Conservation (phyloP, 2,888 invertebrate species). For the Bembecia ichneumoniformis region DNA sequence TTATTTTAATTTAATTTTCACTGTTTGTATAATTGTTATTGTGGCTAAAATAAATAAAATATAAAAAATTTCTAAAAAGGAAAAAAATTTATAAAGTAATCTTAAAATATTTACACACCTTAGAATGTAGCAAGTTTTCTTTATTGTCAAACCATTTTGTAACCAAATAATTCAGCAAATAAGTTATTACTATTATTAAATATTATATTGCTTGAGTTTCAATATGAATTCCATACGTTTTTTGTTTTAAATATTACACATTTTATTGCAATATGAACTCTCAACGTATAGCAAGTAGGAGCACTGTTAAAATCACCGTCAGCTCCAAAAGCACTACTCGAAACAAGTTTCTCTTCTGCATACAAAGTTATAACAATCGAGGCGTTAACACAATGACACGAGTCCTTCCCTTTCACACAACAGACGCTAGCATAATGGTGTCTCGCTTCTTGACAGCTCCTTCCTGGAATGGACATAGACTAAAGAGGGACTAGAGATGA, state of each 20-base stretch:
- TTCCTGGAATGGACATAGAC: slow-evolving; percentile 49
- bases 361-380: slow-evolving; percentile 59
- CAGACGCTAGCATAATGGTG: slow-evolving; percentile 48
- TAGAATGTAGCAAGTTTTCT: no score
- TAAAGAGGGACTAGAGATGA: slow-evolving; percentile 42
- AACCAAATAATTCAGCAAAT: no score
- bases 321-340: slow-evolving; percentile 21
- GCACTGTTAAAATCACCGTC: not conserved
- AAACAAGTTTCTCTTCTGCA: slow-evolving; percentile 50
- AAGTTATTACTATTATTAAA: no score
- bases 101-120: no score
- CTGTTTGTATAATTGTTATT: no score
- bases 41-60: no score
- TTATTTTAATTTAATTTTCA: no score
- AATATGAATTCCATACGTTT: no score
- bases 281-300: not conserved
- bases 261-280: not conserved
- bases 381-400: slow-evolving; percentile 48
- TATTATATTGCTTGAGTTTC: not conserved
- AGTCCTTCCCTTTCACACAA: slow-evolving; percentile 51
- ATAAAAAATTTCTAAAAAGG: no score
- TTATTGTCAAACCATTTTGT: no score
- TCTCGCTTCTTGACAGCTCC: slow-evolving; percentile 58
- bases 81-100: no score
- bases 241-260: not conserved